Conservation (phyloP, 2,797 vertebrate species). For the Sternarchorhynchus goeldii region DNA sequence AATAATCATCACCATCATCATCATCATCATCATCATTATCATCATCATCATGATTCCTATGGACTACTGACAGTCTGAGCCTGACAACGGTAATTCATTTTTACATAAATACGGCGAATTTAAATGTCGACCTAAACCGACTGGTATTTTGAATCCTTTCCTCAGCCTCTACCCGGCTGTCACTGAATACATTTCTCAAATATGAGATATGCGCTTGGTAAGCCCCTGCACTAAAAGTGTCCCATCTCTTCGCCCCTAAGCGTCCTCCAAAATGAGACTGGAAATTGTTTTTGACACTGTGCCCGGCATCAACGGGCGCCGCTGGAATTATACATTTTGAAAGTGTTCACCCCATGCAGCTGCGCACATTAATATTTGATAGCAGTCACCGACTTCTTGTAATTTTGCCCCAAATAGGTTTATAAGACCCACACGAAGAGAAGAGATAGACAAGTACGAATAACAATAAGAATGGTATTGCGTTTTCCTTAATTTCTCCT, state of each 20-base stretch:
- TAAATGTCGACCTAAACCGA: constrained; percentile 44
- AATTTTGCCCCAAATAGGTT: constrained; percentile 81
- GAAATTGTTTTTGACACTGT: constrained; percentile 77
- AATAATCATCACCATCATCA: background rate
- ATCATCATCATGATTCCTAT: too few species aligned
- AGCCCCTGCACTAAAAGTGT: constrained; percentile 41
- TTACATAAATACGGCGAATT: constrained; percentile 6
- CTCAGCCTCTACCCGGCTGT: constrained; percentile 52
- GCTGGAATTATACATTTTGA: constrained; percentile 65
- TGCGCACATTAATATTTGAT: constrained; percentile 78
- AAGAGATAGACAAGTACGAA: constrained; percentile 23
- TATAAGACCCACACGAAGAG: constrained; percentile 66
- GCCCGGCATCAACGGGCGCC: constrained; percentile 59
- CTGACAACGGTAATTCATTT: background rate
- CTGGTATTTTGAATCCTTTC: constrained; percentile 54
- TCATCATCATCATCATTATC: background rate
- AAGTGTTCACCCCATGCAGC: constrained; percentile 65
- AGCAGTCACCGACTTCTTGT: constrained; percentile 68
- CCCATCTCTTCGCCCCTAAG: constrained; percentile 55
- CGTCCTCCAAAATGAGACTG: constrained; percentile 66
- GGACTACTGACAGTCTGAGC: too few species aligned
- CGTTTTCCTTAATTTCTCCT: background rate
- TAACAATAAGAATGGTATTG: constrained; percentile 4
- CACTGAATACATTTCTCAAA: constrained; percentile 62
- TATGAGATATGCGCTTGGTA: constrained; percentile 50